phyloP scores from a whole-genome alignment of 2,113 vertebrate species.

The Chloropsis cyanopogon region DNA sequence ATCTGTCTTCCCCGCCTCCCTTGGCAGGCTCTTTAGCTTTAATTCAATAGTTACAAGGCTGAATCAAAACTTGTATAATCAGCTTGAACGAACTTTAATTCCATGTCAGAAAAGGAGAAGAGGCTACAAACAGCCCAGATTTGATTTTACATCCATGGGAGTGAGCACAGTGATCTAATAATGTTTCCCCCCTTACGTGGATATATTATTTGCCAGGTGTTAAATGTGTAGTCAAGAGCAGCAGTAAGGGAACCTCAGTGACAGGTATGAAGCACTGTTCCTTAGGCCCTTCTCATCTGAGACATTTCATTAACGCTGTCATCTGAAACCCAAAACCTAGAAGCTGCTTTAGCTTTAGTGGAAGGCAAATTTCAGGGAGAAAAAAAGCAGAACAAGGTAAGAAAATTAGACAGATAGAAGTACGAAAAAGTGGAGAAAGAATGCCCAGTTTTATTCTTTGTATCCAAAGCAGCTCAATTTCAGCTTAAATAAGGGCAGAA shows the following conservation, averaged over 20 bases:
- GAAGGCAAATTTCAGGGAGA: neutral
- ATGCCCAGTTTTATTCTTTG: neutral
- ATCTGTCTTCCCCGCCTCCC: constrained; percentile 80
- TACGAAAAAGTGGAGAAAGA: neutral
- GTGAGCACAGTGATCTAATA: neutral
- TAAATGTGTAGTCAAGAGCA: neutral
- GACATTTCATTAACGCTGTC: neutral
- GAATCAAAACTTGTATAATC: constrained; percentile 78
- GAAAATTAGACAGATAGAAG: neutral
- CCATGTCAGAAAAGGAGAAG: neutral
- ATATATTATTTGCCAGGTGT: neutral
- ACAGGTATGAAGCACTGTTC: neutral
- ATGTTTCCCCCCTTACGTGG: accelerated
- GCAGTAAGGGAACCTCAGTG: neutral
- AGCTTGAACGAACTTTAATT: constrained; percentile 73
- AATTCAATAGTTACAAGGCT: constrained; percentile 79
- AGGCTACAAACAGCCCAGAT: neutral
- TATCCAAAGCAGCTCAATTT: neutral
- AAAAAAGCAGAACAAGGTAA: neutral
- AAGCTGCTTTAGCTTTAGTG: neutral
- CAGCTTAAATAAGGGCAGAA: neutral
- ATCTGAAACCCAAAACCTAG: neutral
- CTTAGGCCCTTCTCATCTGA: neutral
- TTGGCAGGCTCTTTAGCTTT: constrained; percentile 78
- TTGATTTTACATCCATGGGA: neutral